phyloP scores from a whole-genome alignment of 2,888 invertebrate species.

The Pyrocoelia pectoralis region DNA sequence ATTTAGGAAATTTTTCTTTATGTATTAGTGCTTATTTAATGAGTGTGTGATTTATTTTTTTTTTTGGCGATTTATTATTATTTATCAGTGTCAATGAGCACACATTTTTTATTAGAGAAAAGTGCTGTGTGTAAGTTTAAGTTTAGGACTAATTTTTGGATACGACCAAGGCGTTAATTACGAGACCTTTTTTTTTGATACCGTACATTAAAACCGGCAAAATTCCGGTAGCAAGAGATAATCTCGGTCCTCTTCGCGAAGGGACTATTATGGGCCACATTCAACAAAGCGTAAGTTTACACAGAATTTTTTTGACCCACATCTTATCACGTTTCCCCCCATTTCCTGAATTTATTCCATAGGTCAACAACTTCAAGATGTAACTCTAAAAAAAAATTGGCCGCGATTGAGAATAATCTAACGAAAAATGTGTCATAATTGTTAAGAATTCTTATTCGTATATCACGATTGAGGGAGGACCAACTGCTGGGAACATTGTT shows the following conservation, averaged over 20 bases:
- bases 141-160: conserved; percentile 29
- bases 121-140: conserved; percentile 21
- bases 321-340: background rate
- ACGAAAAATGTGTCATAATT: too few species aligned
- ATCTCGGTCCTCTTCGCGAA: conserved; percentile 57
- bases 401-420: too few species aligned
- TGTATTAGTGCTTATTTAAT: too few species aligned
- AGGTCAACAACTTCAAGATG: too few species aligned
- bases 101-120: conserved; percentile 21
- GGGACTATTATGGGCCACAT: conserved; percentile 61
- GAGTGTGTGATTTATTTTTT: too few species aligned
- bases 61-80: too few species aligned
- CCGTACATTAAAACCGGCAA: conserved; percentile 46
- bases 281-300: conserved; percentile 57
- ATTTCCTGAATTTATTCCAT: too few species aligned
- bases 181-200: background rate
- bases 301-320: conserved; percentile 1
- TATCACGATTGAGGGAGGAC: too few species aligned
- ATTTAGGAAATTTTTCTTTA: too few species aligned
- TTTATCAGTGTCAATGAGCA: conserved; percentile 34
- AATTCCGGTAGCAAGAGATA: conserved; percentile 60
- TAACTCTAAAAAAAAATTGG: too few species aligned
- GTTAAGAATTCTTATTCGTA: too few species aligned
- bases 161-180: conserved; percentile 28
- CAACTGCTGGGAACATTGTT: too few species aligned